Evolutionary conservation across 2,113 vertebrate species (phyloP), one percentile per base, ranked within the genome.

Genomic region (Cinclus mexicanus): DNA sequence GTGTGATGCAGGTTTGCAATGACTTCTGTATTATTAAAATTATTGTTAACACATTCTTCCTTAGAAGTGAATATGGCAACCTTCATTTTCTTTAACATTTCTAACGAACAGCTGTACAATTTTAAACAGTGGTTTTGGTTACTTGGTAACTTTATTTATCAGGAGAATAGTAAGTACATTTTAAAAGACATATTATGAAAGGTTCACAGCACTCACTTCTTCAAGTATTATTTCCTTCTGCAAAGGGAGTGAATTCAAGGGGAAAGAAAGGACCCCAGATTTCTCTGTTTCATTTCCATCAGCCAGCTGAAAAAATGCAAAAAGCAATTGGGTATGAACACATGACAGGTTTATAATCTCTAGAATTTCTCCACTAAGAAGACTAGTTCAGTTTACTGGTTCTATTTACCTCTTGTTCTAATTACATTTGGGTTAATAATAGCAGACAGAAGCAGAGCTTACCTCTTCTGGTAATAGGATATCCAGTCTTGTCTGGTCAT

Each of bases 401-500:
- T 44, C 26, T 46, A 19, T 50, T 81, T 20, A 61, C 47, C 64
- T 67, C 25, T 88, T 47, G 11, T 18, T 63, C 25, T 85, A 35
- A 82, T 47, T 65, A 77, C 35, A 37, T 8, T 77, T 29, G 35
- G 7, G 14, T 78, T 88, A 70, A 59, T 15, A 42, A 33, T 15
- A 88, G 83, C 8, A 24, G n/a, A 79, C 7, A 64, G 57, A 65
- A 82, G 28, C 33, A 44, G 19, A 91, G 52, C 0, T 0, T 50
- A 93, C 94, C 37, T 95, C 91, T 71, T 96, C 86, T 69, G 97
- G 95, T 21, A 97, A 37, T 21, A 25, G 3, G 14, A 97, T 29
- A 61, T 92, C 95, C 59, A 98, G 83, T 59, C 97, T 96, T 42
- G 98, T 95, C 80, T 98, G 97, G 56, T 98, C 83, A 64, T 98